phyloP scores from a whole-genome alignment of 2,888 invertebrate genomes.

The Synanthedon vespiformis region DNA sequence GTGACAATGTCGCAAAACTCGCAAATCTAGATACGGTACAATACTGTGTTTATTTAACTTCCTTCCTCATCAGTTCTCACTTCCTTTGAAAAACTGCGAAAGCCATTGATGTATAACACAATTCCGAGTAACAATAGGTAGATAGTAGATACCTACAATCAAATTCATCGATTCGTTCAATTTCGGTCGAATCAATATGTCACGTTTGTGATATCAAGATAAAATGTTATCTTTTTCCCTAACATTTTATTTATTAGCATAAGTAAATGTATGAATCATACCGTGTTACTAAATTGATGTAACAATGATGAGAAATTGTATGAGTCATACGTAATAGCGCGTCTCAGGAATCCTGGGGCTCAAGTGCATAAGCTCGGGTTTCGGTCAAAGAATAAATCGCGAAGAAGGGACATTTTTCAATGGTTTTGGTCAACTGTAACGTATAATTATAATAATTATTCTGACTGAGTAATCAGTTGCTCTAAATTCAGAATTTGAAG shows the following conservation, averaged over 20 bases:
- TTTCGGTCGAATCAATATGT: not conserved
- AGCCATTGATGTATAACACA: no score
- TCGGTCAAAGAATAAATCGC: slow-evolving; percentile 10
- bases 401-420: no score
- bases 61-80: not conserved
- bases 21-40: no score
- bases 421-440: no score
- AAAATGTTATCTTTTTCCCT: not conserved
- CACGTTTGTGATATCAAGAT: not conserved
- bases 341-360: slow-evolving; percentile 1
- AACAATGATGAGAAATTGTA: not conserved
- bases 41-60: not conserved
- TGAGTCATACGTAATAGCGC: not conserved
- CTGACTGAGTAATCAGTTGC: no score
- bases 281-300: slow-evolving; percentile 3
- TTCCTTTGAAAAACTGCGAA: not conserved
- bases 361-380: slow-evolving; percentile 7
- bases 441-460: no score
- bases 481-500: no score
- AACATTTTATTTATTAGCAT: not conserved
- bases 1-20: no score
- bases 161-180: not conserved
- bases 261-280: slow-evolving; percentile 1
- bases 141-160: not conserved
- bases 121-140: not conserved